phyloP scores from a whole-genome alignment of 1,140 invertebrate genomes.

The Panagrolaimus sp. region DNA sequence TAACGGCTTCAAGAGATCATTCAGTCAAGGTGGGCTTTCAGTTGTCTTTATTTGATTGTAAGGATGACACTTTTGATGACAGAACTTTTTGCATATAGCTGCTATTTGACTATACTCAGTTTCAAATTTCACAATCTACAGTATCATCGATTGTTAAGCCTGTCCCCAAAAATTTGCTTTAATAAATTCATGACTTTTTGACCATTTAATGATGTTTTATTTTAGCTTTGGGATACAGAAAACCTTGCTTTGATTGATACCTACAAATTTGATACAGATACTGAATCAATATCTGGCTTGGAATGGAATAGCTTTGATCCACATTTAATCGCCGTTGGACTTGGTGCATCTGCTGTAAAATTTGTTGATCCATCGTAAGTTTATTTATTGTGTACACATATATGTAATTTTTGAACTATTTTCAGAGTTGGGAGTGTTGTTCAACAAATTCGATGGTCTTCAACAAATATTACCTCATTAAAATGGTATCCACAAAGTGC shows the following conservation, averaged over 20 bases:
- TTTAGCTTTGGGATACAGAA: constrained; percentile 11
- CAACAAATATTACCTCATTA: background rate
- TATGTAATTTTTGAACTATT: background rate
- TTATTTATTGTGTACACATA: background rate
- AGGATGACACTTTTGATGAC: no score
- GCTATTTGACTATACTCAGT: no score
- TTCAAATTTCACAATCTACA: no score
- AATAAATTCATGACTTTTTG: no score
- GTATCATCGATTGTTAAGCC: no score
- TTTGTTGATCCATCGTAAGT: constrained; percentile 1
- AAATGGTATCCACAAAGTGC: background rate
- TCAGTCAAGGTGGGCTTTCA: background rate
- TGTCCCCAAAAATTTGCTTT: no score
- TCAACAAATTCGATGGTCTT: background rate
- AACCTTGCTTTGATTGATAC: background rate
- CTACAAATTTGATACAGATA: background rate
- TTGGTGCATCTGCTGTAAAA: background rate
- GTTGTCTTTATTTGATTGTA: background rate
- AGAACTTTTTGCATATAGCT: no score
- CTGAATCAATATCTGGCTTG: background rate
- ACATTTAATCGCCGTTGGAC: background rate
- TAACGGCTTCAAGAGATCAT: background rate
- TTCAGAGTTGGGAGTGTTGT: background rate
- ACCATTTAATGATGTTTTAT: background rate
- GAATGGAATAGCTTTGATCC: background rate